Base-by-base conservation (phyloP, 1,140 invertebrate genomes). In the Tetragnatha versicolor region DNA sequence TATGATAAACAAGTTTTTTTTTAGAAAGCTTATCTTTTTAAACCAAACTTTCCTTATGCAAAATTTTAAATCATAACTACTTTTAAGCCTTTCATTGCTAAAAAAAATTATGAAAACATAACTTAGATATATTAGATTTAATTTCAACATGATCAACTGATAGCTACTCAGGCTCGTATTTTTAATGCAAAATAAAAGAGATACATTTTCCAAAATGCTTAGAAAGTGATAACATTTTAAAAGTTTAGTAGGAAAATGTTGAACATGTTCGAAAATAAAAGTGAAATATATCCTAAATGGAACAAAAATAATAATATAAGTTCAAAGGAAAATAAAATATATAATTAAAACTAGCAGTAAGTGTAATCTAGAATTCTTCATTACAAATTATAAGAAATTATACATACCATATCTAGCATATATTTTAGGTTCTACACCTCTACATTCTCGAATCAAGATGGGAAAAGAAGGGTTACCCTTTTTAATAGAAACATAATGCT, bases 391-490 rank as follows among this genome's bases (percentile, higher is more conserved):
- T n/a, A n/a, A n/a, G n/a, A n/a, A n/a, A n/a, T n/a, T n/a, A n/a
- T 33, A 83, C 84, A 88, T 89, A 96, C 94, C 94, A 89, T 92
- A 97, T 88, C 96, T 90, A 7, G 95, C 95, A 89, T 91, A 97
- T 22, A 98, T 84, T 83, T 89, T 91, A 0, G 96, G 96, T 83
- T 95, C 90, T 17, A 96, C 90, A 37, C 91, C 91, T 72, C 90
- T 92, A 85, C 95, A 98, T 87, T 98, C 96, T 53, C 96, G 89
- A 66, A 98, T 93, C 55, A 98, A 87, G 82, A 98, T 93, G 0
- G 96, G 95, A 83, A 96, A 92, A 79, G 90, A 89, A 0, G 94
- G 95, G 87, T 98, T 98, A 1, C 86, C 88, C 84, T 92, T 92
- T 86, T 98, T 98, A 72, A 98, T 83, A 29, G 89, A 86, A 0